Base-by-base conservation (phyloP, 2,113 vertebrate genomes). In the Malurus elegans region DNA sequence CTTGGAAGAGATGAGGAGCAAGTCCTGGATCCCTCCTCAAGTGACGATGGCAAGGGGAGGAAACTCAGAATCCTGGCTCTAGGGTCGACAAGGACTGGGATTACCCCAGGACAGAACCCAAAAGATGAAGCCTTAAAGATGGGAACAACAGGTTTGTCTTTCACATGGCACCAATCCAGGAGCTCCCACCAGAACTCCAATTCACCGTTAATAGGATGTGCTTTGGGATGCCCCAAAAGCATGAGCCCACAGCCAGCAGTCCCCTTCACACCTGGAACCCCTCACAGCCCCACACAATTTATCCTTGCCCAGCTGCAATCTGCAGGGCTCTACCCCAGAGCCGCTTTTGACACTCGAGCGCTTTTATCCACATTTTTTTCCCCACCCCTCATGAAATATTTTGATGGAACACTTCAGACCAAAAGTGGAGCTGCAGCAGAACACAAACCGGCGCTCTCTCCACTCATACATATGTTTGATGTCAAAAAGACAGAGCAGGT, bases 401-500 rank as follows among this genome's bases (percentile, higher is more conserved):
- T 45, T 57, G 48, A 40, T 34, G 28, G 58, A 88, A 70, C 50
- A 75, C 53, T 65, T 56, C 12, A 44, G 53, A 47, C 40, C 72
- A 8, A 34, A 69, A 86, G 65, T 7, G 36, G 44, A 90, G 75
- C 79, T 31, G 40, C n/a, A 62, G 14, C 56, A 84, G 34, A 58
- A 61, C 50, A 83, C 10, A 71, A 90, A 67, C 20, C 71, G 65
- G 48, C 3, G 66, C 71, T 82, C 74, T 82, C 80, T 61, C 93
- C 19, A 67, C 71, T 82, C 86, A 81, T 32, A 48, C 87, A 92
- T 65, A 82, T 56, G 89, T 65, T 58, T 72, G 87, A 50, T 94
- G 93, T 90, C 93, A 91, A 79, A 66, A 94, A 92, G 76, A 81
- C 80, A 82, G 96, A 91, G 90, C 58, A 13, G 90, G 90, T 69